phyloP scores from a whole-genome alignment of 2,113 vertebrate species.

The Rhegmatorhina hoffmannsi region DNA sequence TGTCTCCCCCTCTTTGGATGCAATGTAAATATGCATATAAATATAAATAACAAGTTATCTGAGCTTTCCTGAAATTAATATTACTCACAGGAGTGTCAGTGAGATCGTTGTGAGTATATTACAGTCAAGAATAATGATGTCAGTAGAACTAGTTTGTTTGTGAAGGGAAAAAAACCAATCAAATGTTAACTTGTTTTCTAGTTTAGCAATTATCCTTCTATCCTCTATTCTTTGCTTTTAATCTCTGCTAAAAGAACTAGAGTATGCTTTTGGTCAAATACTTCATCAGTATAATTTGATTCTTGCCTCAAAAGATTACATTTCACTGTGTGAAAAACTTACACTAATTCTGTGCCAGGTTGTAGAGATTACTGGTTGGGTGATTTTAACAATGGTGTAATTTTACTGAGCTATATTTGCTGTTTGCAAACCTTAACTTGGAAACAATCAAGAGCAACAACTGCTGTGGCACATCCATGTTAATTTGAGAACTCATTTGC shows the following conservation, averaged over 20 bases:
- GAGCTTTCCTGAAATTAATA: not conserved
- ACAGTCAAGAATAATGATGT: not conserved
- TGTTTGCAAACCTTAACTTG: not conserved
- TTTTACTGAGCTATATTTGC: not conserved
- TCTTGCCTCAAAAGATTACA: not conserved
- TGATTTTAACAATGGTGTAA: not conserved
- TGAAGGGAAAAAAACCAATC: not conserved
- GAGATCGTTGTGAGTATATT: not conserved
- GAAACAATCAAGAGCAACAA: not conserved
- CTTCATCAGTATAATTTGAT: not conserved
- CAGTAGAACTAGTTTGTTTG: not conserved
- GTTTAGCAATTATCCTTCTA: not conserved
- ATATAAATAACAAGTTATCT: not conserved
- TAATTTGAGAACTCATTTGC: not conserved
- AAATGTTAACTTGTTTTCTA: not conserved
- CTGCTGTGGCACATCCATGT: not conserved
- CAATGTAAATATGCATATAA: not conserved
- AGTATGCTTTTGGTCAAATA: not conserved
- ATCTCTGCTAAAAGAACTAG: not conserved
- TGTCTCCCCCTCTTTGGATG: not conserved
- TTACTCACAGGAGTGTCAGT: not conserved
- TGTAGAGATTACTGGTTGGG: accelerated
- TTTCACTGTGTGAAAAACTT: not conserved
- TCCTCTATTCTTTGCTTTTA: not conserved
- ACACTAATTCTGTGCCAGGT: not conserved